Evolutionary conservation across 2,113 vertebrate genomes (phyloP).

Genomic region (Malaclemys terrapin): DNA sequence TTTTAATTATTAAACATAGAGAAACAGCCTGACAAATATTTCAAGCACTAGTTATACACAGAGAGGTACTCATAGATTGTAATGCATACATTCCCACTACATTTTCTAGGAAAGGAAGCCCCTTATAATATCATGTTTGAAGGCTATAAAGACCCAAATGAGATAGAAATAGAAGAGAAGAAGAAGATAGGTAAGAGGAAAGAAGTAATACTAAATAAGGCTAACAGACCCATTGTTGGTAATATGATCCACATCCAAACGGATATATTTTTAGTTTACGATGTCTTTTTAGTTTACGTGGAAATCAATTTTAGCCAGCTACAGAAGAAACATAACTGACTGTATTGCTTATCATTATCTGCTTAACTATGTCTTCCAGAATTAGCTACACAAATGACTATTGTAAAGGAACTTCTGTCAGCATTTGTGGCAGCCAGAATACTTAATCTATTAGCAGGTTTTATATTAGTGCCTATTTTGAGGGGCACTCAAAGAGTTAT

Average conservation of each 20-base stretch:
- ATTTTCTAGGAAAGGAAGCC: neutral
- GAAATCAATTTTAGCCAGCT: neutral
- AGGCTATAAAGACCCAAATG: neutral
- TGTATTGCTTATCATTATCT: neutral
- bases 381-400: neutral
- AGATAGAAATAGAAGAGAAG: neutral
- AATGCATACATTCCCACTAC: neutral
- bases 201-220: neutral
- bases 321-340: neutral
- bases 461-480: neutral
- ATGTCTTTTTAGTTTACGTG: neutral
- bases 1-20: neutral
- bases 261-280: neutral
- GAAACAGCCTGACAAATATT: conserved; percentile 4
- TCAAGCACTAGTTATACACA: neutral
- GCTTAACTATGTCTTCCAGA: neutral
- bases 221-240: neutral
- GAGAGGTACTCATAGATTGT: neutral
- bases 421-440: neutral
- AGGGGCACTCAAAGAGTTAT: neutral
- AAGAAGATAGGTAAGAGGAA: neutral
- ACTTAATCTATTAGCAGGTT: neutral
- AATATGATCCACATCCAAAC: neutral
- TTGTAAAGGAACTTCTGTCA: neutral
- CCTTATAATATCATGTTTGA: neutral